These are phyloP conservation scores for Acridotheres tristis DNA, from an alignment of 2,797 vertebrate species.

Conservation along the genomic window DNA sequence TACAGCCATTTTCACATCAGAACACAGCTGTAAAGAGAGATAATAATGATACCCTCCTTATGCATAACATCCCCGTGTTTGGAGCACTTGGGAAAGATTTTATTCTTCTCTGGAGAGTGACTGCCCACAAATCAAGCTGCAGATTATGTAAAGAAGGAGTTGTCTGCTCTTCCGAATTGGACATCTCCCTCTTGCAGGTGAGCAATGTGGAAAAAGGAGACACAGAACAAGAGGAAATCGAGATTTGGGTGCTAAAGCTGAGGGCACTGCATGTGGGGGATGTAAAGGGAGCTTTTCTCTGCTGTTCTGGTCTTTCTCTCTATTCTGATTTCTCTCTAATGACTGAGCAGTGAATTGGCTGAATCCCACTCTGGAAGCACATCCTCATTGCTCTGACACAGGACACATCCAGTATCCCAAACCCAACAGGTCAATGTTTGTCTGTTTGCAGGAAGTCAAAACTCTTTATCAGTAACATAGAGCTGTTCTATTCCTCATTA, in stretches of 20 bases:
- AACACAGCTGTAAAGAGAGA: constrained; percentile 50
- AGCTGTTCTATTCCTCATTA: neutral
- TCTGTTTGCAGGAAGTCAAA: neutral
- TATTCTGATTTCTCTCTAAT: neutral
- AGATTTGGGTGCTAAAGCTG: neutral
- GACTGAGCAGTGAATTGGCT: neutral
- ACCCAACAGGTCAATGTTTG: neutral
- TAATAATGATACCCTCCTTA: neutral
- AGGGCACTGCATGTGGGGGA: fast-evolving
- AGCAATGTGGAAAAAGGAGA: neutral
- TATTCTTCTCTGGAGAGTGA: neutral
- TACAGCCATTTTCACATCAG: constrained; percentile 15
- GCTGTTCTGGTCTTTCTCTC: fast-evolving
- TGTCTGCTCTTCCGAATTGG: neutral
- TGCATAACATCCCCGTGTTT: neutral
- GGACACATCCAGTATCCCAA: neutral
- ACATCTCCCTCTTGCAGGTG: neutral
- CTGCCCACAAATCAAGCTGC: neutral
- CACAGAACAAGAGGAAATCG: neutral
- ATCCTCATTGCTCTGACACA: neutral
- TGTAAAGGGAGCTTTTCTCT: neutral
- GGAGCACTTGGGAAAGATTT: neutral
- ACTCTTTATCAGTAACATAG: neutral
- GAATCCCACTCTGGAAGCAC: neutral
- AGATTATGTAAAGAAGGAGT: neutral